A percentile compares a stretch with the other conserved stretches of the same genome.
phyloP scores from a whole-genome alignment of 1,140 invertebrate genomes.

The Aphelenchoides fujianensis region DNA sequence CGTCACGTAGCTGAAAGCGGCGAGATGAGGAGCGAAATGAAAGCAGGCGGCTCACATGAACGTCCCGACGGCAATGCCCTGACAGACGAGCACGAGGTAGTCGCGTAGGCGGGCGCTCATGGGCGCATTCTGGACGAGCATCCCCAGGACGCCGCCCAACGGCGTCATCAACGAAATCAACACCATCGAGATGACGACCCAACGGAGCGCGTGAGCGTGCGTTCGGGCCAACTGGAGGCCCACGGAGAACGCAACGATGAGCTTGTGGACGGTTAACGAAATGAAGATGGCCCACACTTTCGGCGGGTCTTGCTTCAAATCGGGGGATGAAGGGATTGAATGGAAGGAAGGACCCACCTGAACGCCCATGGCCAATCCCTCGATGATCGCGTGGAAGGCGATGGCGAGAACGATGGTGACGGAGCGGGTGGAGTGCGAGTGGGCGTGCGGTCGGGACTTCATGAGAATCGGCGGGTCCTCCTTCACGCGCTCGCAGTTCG shows the following conservation, averaged over 20 bases:
- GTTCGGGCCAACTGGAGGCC: slow-evolving; percentile 63
- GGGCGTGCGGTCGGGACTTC: slow-evolving; percentile 60
- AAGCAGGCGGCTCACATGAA: slow-evolving; percentile 40
- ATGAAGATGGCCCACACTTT: slow-evolving; percentile 77
- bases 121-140: slow-evolving; percentile 40
- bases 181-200: slow-evolving; percentile 51
- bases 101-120: slow-evolving; percentile 45
- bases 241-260: slow-evolving; percentile 73
- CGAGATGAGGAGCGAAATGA: neutral
- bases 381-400: slow-evolving; percentile 84
- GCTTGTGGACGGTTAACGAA: slow-evolving; percentile 81
- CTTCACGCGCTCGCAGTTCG: slow-evolving; percentile 48
- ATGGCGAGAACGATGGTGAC: slow-evolving; percentile 75
- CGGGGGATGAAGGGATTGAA: too few species aligned
- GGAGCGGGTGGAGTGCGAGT: slow-evolving; percentile 72
- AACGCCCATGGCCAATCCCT: slow-evolving; percentile 78
- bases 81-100: slow-evolving; percentile 44
- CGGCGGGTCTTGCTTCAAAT: slow-evolving; percentile 63
- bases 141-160: slow-evolving; percentile 48
- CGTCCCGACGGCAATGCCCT: slow-evolving; percentile 56
- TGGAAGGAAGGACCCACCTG: slow-evolving; percentile 65
- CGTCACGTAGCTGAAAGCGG: slow-evolving; percentile 49
- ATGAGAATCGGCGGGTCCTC: slow-evolving; percentile 58
- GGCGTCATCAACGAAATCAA: slow-evolving; percentile 52
- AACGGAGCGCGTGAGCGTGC: slow-evolving; percentile 50